Evolutionary conservation across 1,140 invertebrate species (phyloP).

Genomic region (Drosophila nannoptera): DNA sequence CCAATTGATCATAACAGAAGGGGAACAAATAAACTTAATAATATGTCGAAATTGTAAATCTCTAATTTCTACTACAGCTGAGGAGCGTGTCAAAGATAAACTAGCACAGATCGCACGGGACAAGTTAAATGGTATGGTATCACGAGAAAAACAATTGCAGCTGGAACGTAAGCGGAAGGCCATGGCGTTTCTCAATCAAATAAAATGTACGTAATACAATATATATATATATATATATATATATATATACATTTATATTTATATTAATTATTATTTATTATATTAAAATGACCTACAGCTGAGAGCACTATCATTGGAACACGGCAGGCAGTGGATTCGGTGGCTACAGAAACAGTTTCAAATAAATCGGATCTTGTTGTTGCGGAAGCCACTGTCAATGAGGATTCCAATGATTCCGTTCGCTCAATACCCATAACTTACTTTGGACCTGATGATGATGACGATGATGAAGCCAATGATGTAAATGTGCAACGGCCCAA

Average conservation of each 20-base stretch:
- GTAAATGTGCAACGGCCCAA: background rate
- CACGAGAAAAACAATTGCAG: conserved; percentile 85
- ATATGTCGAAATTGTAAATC: background rate
- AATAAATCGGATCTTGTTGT: conserved; percentile 16
- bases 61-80: conserved; percentile 67
- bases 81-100: conserved; percentile 84
- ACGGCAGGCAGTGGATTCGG: background rate
- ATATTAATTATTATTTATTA: background rate
- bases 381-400: conserved; percentile 27
- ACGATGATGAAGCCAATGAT: background rate
- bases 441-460: conserved; percentile 74
- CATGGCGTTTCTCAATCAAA: conserved; percentile 83
- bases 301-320: conserved; percentile 17
- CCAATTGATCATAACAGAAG: background rate
- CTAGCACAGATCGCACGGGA: conserved; percentile 82
- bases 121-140: conserved; percentile 81
- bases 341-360: background rate
- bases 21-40: background rate
- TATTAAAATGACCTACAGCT: conserved; percentile 10
- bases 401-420: conserved; percentile 67
- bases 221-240: background rate
- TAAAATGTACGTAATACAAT: conserved; percentile 76
- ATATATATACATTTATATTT: too few species aligned
- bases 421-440: conserved; percentile 78
- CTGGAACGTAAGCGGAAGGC: conserved; percentile 85